These are phyloP conservation scores for Brenthis daphne DNA, from an alignment of 2,888 invertebrate genomes.

Conservation along the genomic window DNA sequence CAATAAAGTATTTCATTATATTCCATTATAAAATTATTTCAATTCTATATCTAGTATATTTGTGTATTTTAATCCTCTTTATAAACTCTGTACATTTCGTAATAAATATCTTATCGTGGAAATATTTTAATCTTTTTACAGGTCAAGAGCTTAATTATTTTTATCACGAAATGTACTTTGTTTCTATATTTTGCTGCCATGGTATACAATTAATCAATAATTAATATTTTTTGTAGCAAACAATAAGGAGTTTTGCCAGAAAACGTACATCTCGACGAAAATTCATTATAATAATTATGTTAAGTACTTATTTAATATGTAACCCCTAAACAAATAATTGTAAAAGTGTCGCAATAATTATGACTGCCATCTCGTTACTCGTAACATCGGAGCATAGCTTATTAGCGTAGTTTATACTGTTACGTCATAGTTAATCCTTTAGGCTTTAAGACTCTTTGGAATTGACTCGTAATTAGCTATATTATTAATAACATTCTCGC, in stretches of 20 bases:
- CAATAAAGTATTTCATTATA: conserved; percentile 2
- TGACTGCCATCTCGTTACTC: conserved; percentile 45
- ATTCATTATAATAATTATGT: conserved; percentile 23
- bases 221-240: conserved; percentile 40
- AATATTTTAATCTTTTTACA: not conserved
- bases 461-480: conserved; percentile 44
- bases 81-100: conserved; percentile 19
- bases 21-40: conserved; percentile 7
- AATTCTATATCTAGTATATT: not conserved
- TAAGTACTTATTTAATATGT: conserved; percentile 29
- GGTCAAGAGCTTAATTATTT: not conserved
- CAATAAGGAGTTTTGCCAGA: conserved; percentile 38
- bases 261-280: conserved; percentile 34
- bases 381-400: conserved; percentile 30
- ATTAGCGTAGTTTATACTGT: conserved; percentile 27
- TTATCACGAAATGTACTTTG: conserved; percentile 8
- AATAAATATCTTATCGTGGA: not conserved
- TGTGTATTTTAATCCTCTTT: not conserved
- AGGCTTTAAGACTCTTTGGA: conserved; percentile 42
- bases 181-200: not conserved
- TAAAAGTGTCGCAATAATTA: conserved; percentile 45
- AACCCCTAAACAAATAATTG: conserved; percentile 32
- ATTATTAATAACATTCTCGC: conserved; percentile 31
- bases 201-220: conserved; percentile 31
- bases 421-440: conserved; percentile 27